phyloP scores from a whole-genome alignment of 2,797 vertebrate species.

The Hippopotamyrus pictus region DNA sequence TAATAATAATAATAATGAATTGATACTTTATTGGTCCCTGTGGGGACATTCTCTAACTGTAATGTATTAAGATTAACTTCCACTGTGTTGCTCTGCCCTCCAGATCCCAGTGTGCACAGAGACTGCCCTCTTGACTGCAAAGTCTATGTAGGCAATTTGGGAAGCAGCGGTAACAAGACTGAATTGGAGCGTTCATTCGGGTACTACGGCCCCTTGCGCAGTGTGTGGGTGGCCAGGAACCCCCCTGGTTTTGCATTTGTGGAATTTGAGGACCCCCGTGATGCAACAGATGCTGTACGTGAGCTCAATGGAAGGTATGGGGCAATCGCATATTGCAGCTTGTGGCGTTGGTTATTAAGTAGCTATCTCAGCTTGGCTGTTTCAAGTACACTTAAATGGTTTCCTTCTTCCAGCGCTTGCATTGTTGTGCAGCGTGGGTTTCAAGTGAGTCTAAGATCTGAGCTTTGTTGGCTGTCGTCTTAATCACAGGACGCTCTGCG shows the following conservation, averaged over 20 bases:
- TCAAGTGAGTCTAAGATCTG: not conserved
- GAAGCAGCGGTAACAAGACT: conserved; percentile 95
- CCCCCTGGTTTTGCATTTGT: conserved; percentile 97
- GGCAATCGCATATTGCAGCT: not conserved
- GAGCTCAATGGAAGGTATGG: conserved; percentile 91
- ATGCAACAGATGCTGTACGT: conserved; percentile 92
- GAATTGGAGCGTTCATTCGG: conserved; percentile 91
- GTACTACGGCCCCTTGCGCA: conserved; percentile 90
- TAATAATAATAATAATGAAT: too few species aligned
- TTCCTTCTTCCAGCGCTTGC: not conserved
- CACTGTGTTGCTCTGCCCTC: not conserved
- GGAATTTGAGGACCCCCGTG: conserved; percentile 94
- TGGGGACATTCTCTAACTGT: not conserved
- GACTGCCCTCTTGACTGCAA: conserved; percentile 96
- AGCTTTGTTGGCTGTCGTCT: not conserved
- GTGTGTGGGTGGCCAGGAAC: conserved; percentile 94
- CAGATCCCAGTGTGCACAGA: conserved; percentile 62
- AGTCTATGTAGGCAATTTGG: conserved; percentile 95
- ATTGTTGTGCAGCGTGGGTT: not conserved
- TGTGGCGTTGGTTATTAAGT: not conserved
- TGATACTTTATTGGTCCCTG: too few species aligned
- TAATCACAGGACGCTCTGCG: conserved; percentile 76
- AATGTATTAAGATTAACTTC: not conserved
- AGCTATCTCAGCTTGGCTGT: not conserved
- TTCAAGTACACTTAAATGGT: not conserved